A percentile compares a stretch with the other conserved stretches of the same genome.
Evolutionary conservation across 2,888 invertebrate species (phyloP).

Genomic region (Portevinia maculata): DNA sequence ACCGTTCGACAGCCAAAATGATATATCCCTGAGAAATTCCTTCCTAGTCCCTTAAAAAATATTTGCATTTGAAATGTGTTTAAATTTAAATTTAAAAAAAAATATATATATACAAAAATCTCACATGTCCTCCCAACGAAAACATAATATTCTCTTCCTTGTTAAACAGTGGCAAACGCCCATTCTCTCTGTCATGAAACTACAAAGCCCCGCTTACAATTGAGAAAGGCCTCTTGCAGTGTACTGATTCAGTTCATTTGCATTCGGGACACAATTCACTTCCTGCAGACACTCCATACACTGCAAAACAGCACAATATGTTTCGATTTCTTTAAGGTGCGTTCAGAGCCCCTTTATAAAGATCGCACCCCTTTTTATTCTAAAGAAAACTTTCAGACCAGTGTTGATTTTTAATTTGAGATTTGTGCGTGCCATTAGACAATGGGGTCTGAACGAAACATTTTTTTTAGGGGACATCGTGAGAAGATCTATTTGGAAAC

Average conservation of each 20-base stretch:
- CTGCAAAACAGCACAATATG: conserved; percentile 27
- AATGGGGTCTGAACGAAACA: conserved; percentile 36
- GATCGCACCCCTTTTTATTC: conserved; percentile 28
- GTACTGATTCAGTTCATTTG: conserved; percentile 29
- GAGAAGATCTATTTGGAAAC: conserved; percentile 58
- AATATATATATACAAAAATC: background rate
- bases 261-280: conserved; percentile 60
- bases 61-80: background rate
- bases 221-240: conserved; percentile 28
- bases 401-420: conserved; percentile 63
- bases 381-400: conserved; percentile 8
- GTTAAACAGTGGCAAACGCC: conserved; percentile 54
- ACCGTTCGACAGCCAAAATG: no score
- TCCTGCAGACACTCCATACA: conserved; percentile 38
- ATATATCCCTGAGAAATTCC: background rate
- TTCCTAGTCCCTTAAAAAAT: background rate
- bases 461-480: conserved; percentile 59
- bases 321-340: conserved; percentile 48
- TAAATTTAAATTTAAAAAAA: background rate
- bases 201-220: conserved; percentile 7
- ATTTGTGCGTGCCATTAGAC: conserved; percentile 66
- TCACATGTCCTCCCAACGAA: conserved; percentile 10
- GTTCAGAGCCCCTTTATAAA: conserved; percentile 14
- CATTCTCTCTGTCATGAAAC: conserved; percentile 33
- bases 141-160: conserved; percentile 40